Conservation (phyloP, 1,140 invertebrate genomes). For the Macrobrachium rosenbergii region DNA sequence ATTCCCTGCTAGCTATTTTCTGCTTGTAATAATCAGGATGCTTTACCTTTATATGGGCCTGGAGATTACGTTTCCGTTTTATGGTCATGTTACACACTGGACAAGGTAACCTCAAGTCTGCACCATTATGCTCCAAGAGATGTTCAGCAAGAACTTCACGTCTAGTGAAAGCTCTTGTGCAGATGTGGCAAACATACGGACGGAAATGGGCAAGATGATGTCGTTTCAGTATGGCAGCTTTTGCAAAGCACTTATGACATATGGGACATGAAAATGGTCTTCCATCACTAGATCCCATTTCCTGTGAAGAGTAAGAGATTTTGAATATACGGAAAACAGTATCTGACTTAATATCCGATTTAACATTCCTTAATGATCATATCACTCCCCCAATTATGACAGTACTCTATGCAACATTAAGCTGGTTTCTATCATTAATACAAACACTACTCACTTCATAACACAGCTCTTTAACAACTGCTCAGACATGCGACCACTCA, state of each 20-base stretch:
- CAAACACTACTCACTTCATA: too few species aligned
- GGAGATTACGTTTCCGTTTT: constrained; percentile 65
- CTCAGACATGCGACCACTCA: too few species aligned
- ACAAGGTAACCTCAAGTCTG: constrained; percentile 64
- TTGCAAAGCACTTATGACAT: constrained; percentile 65
- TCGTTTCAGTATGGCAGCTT: constrained; percentile 65
- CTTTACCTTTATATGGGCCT: constrained; percentile 66
- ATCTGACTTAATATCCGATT: neutral
- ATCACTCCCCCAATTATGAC: too few species aligned
- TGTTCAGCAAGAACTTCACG: constrained; percentile 65
- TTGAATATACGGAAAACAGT: neutral
- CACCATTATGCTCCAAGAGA: constrained; percentile 65
- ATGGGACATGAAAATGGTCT: constrained; percentile 65
- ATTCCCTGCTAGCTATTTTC: constrained; percentile 62
- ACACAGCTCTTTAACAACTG: too few species aligned
- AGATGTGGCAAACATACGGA: constrained; percentile 64
- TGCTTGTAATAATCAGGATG: constrained; percentile 65
- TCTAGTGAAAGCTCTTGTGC: constrained; percentile 64
- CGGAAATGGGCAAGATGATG: constrained; percentile 66
- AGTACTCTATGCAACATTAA: too few species aligned
- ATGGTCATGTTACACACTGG: constrained; percentile 66
- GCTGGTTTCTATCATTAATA: too few species aligned
- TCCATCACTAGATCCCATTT: constrained; percentile 30
- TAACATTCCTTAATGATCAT: neutral
- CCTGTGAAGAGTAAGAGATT: constrained; percentile 12